Base-by-base conservation (phyloP, 2,797 vertebrate species). In the Cyprinella venusta region DNA sequence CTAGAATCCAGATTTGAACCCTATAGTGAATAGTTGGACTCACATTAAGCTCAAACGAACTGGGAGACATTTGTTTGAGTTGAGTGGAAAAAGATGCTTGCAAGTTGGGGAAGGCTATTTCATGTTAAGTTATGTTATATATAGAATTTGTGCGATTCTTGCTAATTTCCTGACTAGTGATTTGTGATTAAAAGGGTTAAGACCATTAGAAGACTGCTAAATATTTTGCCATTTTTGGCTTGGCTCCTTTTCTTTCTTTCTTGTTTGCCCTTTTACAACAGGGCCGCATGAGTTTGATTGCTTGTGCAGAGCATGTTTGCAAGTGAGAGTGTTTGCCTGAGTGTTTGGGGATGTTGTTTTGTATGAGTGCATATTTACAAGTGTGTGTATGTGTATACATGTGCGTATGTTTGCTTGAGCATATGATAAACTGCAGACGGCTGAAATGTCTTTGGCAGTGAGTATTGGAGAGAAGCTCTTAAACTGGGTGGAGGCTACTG, bases 361-460 rank as follows among this genome's bases (percentile, higher is more conserved):
- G 68, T 40, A 75, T 69, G 63, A 19, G 42, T 78, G 21, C 59
- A 78, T 56, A n/a, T 50, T 33, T 78, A 30, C 59, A 79, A 68
- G 59, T 19, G 61, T 69, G 48, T 19, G 24, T 48, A 30, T 64
- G 50, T 45, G 50, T 78, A 65, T 30, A n/a, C 65, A 52, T 68
- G 30, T 67, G 45, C 5, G 1, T 86, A 67, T 84, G 79, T 75
- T 88, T 89, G 89, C 79, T 86, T 6, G 10, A 79, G 81, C 91
- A 91, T 87, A 89, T 91, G 92, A 90, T 87, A 88, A 88, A 87
- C 85, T 80, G 85, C 86, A 77, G 67, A 83, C 81, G 86, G 83
- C 77, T 45, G 84, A 87, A 87, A 88, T 83, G 64, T 84, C 63
- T 89, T 87, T 91, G 91, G 92, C 89, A 86, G 84, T 74, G 76